Evolutionary conservation across 2,888 invertebrate species (phyloP).

Genomic region (Laothoe populi): DNA sequence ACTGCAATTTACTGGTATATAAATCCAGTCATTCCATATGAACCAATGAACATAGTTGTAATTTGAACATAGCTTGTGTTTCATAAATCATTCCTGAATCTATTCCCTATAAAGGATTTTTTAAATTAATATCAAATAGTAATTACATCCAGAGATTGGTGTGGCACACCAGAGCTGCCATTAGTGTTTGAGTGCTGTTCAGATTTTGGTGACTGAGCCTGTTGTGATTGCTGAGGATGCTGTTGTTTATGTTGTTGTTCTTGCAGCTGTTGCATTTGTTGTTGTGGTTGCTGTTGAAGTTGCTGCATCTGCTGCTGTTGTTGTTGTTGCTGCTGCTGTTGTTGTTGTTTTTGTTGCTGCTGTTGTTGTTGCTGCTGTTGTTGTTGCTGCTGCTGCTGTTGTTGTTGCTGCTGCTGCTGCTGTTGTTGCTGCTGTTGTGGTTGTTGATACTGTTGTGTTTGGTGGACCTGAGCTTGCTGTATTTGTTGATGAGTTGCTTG

Average conservation of each 20-base stretch:
- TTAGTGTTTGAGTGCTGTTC: slow-evolving; percentile 80
- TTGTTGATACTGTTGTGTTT: slow-evolving; percentile 77
- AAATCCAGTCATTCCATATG: too few relatives aligned
- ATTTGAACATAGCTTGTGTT: too few relatives aligned
- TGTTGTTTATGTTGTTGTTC: slow-evolving; percentile 62
- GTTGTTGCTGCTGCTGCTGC: slow-evolving; percentile 64
- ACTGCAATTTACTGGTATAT: too few relatives aligned
- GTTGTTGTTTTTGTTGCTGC: slow-evolving; percentile 61
- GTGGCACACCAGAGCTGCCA: slow-evolving; percentile 71
- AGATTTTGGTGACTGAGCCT: slow-evolving; percentile 61
- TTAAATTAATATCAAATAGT: too few relatives aligned
- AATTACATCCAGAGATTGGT: slow-evolving; percentile 74
- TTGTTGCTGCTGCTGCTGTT: slow-evolving; percentile 62
- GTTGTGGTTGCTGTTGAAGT: slow-evolving; percentile 61
- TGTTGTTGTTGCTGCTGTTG: slow-evolving; percentile 64
- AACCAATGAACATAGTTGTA: too few relatives aligned
- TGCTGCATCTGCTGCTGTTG: slow-evolving; percentile 64
- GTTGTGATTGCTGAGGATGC: slow-evolving; percentile 58
- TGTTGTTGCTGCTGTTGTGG: slow-evolving; percentile 64
- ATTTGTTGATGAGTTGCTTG: slow-evolving; percentile 65
- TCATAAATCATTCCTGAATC: too few relatives aligned
- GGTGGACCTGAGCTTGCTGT: slow-evolving; percentile 59
- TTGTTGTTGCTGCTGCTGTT: slow-evolving; percentile 61
- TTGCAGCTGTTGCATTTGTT: slow-evolving; percentile 62
- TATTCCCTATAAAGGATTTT: too few relatives aligned